Base-by-base conservation (phyloP, 2,113 vertebrate species). In the Mesembrinibis cayennensis region DNA sequence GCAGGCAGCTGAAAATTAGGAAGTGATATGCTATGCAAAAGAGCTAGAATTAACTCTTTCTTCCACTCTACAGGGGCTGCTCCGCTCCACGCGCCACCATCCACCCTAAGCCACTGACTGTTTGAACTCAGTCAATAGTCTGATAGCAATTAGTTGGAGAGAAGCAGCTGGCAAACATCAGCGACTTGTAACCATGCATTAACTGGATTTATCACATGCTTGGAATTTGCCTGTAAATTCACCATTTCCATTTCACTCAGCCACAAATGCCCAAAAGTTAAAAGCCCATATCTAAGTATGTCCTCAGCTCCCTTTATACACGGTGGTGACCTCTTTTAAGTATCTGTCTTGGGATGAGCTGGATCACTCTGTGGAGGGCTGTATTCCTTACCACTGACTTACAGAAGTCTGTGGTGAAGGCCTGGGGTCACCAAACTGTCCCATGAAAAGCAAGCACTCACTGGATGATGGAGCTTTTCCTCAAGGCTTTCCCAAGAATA, bases 21-120 rank as follows among this genome's bases (percentile, higher is more conserved):
- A 18, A 90, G 80, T 16, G 10, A 32, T 21, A 47, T 73, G 67
- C 44, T 44, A 49, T 52, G 59, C 32, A 62, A 69, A 92, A 77
- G 26, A 90, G 21, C 36, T 67, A 70, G 56, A 83, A 93, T 92
- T 95, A 90, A 95, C 83, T 53, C 62, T 47, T 97, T 69, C 53
- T 65, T 90, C 53, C 53, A 16, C 36, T 74, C 74, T 49, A 12
- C 38, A 78, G n/a, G 30, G 55, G 47, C 74, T 86, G 40, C 40
- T 88, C 27, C 4, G 4, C 70, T 72, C 40, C 45, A 5, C 0
- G 0, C 36, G 49, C 27, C 87, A 53, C 38, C 65, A 45, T 7
- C 77, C 44, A 45, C 26, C 26, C 44, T 42, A 42, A 79, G 44
- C 52, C 84, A 29, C 50, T 40, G 76, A 72, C 55, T 63, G 47